These are phyloP conservation scores for Drosophila saltans DNA, from an alignment of 1,140 invertebrate species.

Conservation along the genomic window DNA sequence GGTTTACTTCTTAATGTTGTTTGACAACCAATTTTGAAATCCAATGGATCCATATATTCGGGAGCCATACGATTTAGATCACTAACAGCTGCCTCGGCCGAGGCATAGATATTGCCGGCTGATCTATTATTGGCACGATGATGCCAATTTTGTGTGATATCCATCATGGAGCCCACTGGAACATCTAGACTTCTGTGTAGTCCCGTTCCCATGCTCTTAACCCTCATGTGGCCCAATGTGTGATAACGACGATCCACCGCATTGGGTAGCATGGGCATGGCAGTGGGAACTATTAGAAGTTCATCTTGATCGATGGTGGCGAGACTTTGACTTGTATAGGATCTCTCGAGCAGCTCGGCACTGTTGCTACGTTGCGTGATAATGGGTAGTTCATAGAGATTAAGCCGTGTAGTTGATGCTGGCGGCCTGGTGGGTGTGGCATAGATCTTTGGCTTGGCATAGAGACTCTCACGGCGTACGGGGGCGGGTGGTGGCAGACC, in stretches of 20 bases:
- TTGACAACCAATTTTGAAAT: slow-evolving; percentile 86
- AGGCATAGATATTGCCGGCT: slow-evolving; percentile 75
- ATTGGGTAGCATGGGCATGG: slow-evolving; percentile 76
- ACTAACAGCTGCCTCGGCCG: slow-evolving; percentile 70
- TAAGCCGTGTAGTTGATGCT: slow-evolving; percentile 47
- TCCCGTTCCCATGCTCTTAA: slow-evolving; percentile 74
- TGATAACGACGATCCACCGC: slow-evolving; percentile 78
- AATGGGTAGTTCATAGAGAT: slow-evolving; percentile 68
- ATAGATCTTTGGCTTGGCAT: slow-evolving; percentile 80
- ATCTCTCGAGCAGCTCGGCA: slow-evolving; percentile 73
- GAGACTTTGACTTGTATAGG: slow-evolving; percentile 73
- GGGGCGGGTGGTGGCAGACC: slow-evolving; percentile 72
- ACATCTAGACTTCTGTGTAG: slow-evolving; percentile 69
- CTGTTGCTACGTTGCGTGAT: slow-evolving; percentile 74
- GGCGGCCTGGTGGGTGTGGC: slow-evolving; percentile 67
- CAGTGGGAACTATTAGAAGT: slow-evolving; percentile 70
- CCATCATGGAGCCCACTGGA: slow-evolving; percentile 73
- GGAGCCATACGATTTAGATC: slow-evolving; percentile 76
- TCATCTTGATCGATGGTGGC: slow-evolving; percentile 80
- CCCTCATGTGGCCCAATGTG: slow-evolving; percentile 78
- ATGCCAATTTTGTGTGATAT: slow-evolving; percentile 56
- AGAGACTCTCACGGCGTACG: slow-evolving; percentile 73
- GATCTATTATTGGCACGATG: slow-evolving; percentile 63
- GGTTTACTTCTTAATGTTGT: slow-evolving; percentile 86
- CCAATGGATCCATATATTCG: slow-evolving; percentile 83